Conservation (phyloP, 2,888 invertebrate genomes). For the Listrodromus nycthemerus region DNA sequence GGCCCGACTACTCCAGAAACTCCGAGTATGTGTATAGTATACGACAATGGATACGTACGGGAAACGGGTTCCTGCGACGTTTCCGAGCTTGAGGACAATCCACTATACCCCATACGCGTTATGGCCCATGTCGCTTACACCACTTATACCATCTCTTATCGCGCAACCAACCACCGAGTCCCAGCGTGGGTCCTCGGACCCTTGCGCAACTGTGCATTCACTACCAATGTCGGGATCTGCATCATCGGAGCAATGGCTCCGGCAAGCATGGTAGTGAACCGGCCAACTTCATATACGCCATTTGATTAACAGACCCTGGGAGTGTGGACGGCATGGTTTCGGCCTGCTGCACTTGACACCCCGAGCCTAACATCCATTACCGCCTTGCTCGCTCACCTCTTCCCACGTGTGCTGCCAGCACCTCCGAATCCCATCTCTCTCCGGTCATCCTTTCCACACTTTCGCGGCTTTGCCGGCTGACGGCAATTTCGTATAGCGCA, state of each 20-base stretch:
- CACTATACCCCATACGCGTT: slow-evolving; percentile 30
- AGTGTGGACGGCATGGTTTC: slow-evolving; percentile 78
- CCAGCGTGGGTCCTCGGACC: slow-evolving; percentile 16
- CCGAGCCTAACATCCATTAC: slow-evolving; percentile 79
- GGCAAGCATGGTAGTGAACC: slow-evolving; percentile 16
- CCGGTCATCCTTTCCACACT: slow-evolving; percentile 29
- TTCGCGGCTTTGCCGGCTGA: slow-evolving; percentile 9
- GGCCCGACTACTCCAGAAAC: slow-evolving; percentile 34
- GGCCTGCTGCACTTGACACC: slow-evolving; percentile 80
- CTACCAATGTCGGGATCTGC: slow-evolving; percentile 34
- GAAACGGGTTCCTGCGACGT: slow-evolving; percentile 60
- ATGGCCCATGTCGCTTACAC: slow-evolving; percentile 59
- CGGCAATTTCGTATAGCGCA: slow-evolving; percentile 5
- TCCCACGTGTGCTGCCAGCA: slow-evolving; percentile 33
- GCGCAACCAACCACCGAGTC: slow-evolving; percentile 21
- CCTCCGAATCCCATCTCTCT: slow-evolving; percentile 41
- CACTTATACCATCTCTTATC: slow-evolving; percentile 57
- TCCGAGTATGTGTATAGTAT: slow-evolving; percentile 31
- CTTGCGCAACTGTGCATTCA: slow-evolving; percentile 22
- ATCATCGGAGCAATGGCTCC: slow-evolving; percentile 40
- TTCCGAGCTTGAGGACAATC: slow-evolving; percentile 47
- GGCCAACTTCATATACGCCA: slow-evolving; percentile 71
- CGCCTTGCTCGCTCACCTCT: slow-evolving; percentile 61
- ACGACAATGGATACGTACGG: slow-evolving; percentile 67
- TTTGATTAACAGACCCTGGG: slow-evolving; percentile 81